Evolutionary conservation across 2,888 invertebrate species (phyloP), one percentile per base, ranked within the genome.

Genomic region (Trissolcus japonicus): DNA sequence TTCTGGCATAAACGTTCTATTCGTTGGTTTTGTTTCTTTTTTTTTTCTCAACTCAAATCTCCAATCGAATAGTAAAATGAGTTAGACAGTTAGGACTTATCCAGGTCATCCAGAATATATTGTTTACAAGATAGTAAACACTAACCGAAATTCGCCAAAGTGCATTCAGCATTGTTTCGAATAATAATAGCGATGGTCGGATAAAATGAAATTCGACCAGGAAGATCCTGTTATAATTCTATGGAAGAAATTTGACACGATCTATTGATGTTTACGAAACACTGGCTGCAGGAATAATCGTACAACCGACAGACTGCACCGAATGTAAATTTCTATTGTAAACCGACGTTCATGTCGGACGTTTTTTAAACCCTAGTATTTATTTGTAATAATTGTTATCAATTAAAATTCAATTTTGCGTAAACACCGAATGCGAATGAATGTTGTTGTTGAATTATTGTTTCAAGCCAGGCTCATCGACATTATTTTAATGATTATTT

Each of bases 381-480:
- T 46, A 16, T 16, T 46, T 46, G 46, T 46, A 9, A 46, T 46
- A 46, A 16, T 46, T 16, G 46, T 46, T 46, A 46, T n/a, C 35
- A 35, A 35, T 11, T 11, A 35, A 11, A 40, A 4, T 48, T 19
- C 14, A 6, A 11, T 57, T 16, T 51, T 57, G 25, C 51, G 57
- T 66, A 57, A 57, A 57, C 66, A 57, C n/a, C 41, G 51, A 57
- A 51, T 41, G 51, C 57, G 56, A 66, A 57, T 66, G 40, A 6
- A 7, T 29, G 50, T 66, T 57, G 40, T 17, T 46, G 46, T 35
- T 55, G 48, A 65, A 55, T 48, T 17, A 65, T 25, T 55, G 29
- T 63, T 54, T 46, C 46, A 17, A 46, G 16, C 43, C 6, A 9
- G n/a, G 3, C 9, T 63, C 19, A n/a, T 19, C 55, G 13, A 25